phyloP scores from a whole-genome alignment of 2,797 vertebrate species.

The Zenarchopterus dispar region DNA sequence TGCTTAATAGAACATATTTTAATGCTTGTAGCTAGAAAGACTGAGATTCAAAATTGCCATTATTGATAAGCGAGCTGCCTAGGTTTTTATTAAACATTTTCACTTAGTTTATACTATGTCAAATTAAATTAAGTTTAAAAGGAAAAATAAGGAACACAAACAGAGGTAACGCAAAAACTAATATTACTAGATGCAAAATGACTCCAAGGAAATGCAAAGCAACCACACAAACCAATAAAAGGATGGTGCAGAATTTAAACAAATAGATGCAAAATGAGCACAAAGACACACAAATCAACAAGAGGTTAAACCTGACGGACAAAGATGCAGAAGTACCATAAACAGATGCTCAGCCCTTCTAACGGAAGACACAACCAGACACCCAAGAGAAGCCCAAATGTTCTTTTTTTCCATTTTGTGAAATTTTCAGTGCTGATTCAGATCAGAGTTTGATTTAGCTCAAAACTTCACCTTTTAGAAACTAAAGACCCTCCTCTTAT shows the following conservation, averaged over 20 bases:
- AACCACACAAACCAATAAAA: background rate
- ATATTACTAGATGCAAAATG: constrained; percentile 2
- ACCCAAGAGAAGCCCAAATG: background rate
- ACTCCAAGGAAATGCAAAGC: background rate
- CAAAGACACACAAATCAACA: background rate
- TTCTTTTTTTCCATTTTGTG: background rate
- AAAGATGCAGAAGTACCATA: no score
- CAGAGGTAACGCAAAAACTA: background rate
- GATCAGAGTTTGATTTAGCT: background rate
- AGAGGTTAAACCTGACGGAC: background rate
- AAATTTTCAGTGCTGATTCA: background rate
- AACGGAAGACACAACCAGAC: background rate
- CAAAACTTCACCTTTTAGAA: no score
- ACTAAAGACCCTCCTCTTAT: no score
- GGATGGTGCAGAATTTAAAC: background rate
- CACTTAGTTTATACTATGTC: no score
- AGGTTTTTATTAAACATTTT: no score
- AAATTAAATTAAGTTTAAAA: no score
- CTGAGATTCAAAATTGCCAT: constrained; percentile 10
- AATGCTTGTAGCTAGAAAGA: background rate
- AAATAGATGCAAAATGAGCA: constrained; percentile 1
- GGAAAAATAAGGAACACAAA: background rate
- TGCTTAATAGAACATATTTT: background rate
- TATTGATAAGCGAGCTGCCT: background rate
- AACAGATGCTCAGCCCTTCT: background rate